phyloP scores from a whole-genome alignment of 2,888 invertebrate species.

The Perizoma affinitatum region DNA sequence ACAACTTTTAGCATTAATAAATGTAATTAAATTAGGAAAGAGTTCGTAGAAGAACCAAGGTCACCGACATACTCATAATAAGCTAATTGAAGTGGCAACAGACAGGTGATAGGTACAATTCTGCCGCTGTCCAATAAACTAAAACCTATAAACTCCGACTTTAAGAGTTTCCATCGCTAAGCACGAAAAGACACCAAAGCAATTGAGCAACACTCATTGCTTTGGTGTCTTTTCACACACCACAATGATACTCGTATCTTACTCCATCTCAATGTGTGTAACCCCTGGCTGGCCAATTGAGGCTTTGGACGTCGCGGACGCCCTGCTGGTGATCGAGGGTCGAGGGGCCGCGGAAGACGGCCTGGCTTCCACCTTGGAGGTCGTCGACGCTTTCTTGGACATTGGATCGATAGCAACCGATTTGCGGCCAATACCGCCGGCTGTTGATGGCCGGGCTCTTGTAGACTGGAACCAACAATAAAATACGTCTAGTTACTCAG shows the following conservation, averaged over 20 bases:
- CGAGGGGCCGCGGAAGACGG: constrained; percentile 14
- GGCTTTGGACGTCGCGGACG: constrained; percentile 7
- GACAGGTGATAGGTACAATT: too few species aligned
- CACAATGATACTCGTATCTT: constrained; percentile 2
- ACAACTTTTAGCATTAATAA: too few species aligned
- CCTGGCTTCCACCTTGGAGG: constrained; percentile 8
- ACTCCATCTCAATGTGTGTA: constrained; percentile 55
- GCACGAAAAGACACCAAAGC: too few species aligned
- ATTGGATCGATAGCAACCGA: constrained; percentile 46
- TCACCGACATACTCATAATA: too few species aligned
- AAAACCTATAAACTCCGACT: too few species aligned
- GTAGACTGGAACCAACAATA: background rate
- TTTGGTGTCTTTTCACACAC: constrained; percentile 8
- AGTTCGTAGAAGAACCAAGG: too few species aligned
- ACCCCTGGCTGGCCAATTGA: constrained; percentile 30
- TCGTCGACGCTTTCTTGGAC: constrained; percentile 27
- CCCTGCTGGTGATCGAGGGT: constrained; percentile 17
- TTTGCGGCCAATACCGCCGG: constrained; percentile 33
- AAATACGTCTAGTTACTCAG: too few species aligned
- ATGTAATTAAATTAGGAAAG: too few species aligned
- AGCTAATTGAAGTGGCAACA: too few species aligned
- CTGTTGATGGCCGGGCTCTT: background rate
- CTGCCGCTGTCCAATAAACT: too few species aligned
- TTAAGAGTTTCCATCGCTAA: too few species aligned
- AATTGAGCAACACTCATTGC: too few species aligned